Base-by-base conservation (phyloP, 2,888 invertebrate species). In the Elmis aenea region DNA sequence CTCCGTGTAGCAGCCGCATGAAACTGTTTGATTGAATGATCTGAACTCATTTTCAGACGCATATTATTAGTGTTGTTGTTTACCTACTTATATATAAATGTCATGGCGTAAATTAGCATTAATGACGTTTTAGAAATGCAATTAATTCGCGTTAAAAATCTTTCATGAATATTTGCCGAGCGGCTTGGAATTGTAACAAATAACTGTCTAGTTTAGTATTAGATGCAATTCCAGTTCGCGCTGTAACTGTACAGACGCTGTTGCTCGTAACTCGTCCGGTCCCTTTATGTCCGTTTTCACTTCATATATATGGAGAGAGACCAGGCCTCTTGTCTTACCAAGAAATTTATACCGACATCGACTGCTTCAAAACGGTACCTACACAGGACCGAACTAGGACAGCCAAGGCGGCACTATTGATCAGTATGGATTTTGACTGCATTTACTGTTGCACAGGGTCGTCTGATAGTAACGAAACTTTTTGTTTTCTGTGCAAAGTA, bases 281-380 rank as follows among this genome's bases (percentile, higher is more conserved):
- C 60, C 59, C 58, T 55, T 60, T 59, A 59, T 51, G 58, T 59
- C 58, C 52, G 59, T 62, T 61, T 61, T 59, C 59, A 57, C 58
- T 58, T 59, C 60, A 52, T 62, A 61, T 61, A 62, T n/a, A n/a
- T 57, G 59, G 61, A 50, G 54, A 35, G 16, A 16, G 24, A 35
- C 32, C 35, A 37, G 48, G 48, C 53, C 52, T 37, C 45, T 38
- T 48, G 33, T 44, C 40, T 49, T 48, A 25, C 42, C 41, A 43
- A 56, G 53, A 51, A 55, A 58, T 58, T n/a, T 58, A 54, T n/a
- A n/a, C n/a, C n/a, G n/a, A n/a, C n/a, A n/a, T n/a, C 52, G 47
- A 46, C 50, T 49, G 51, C 29, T 15, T 28, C 15, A 28, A 29
- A 29, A 38, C 39, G 33, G 39, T 30, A 30, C 26, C 26, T 29